phyloP scores from a whole-genome alignment of 2,113 vertebrate species.

The Lampris megalopsis region DNA sequence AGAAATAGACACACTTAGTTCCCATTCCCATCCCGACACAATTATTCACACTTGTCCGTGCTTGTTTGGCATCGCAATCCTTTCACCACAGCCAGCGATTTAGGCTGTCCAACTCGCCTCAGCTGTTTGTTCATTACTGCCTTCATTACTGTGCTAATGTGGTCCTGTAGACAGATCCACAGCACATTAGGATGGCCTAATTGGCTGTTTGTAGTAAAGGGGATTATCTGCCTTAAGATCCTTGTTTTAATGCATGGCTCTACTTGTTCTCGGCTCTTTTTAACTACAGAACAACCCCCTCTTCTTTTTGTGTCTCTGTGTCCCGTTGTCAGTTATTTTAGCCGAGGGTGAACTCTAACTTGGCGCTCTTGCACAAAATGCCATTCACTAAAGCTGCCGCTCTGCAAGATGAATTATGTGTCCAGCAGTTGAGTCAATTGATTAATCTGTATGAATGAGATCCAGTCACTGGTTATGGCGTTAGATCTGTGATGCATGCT shows the following conservation, averaged over 20 bases:
- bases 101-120: constrained; percentile 24
- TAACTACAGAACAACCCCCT: constrained; percentile 34
- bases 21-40: not conserved
- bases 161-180: constrained; percentile 35
- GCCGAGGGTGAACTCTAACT: constrained; percentile 38
- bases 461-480: constrained; percentile 3
- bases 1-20: not conserved
- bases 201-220: constrained; percentile 44
- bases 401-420: constrained; percentile 28
- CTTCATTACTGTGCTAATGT: constrained; percentile 58
- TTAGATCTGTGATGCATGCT: constrained; percentile 25
- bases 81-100: constrained; percentile 40
- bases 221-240: constrained; percentile 20
- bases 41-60: constrained; percentile 25
- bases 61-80: constrained; percentile 21
- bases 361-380: constrained; percentile 34
- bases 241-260: constrained; percentile 23
- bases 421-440: constrained; percentile 11
- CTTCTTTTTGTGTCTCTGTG: constrained; percentile 39
- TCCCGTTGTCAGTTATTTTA: constrained; percentile 38
- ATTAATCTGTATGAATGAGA: constrained; percentile 38
- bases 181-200: constrained; percentile 43
- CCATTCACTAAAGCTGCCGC: constrained; percentile 38
- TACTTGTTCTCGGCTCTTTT: constrained; percentile 35
- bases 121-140: constrained; percentile 55